Evolutionary conservation across 2,888 invertebrate genomes (phyloP).

Genomic region (Drosophila melanocephala): DNA sequence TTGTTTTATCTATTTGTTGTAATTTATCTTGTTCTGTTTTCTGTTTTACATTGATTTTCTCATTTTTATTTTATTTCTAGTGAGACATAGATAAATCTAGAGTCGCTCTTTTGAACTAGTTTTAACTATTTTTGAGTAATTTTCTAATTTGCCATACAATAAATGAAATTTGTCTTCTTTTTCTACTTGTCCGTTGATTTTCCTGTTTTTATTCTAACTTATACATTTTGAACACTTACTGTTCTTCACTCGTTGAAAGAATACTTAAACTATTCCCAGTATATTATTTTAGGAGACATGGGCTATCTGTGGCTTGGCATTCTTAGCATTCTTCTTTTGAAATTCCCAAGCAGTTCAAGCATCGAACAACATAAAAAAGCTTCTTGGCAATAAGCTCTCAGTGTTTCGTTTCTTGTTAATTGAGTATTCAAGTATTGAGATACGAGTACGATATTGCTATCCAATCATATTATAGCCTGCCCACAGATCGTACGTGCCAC

Average conservation of each 20-base stretch:
- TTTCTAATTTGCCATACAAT: neutral
- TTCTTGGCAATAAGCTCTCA: neutral
- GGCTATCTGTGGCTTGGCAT: neutral
- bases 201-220: neutral
- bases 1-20: neutral
- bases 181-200: neutral
- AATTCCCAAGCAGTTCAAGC: conserved; percentile 6
- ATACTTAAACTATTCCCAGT: neutral
- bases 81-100: too few relatives aligned
- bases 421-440: conserved; percentile 19
- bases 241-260: neutral
- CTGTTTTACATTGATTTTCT: neutral
- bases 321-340: neutral
- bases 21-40: neutral
- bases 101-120: neutral
- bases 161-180: too few relatives aligned
- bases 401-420: conserved; percentile 14
- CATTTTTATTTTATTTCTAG: neutral
- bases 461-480: conserved; percentile 27
- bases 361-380: neutral
- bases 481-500: conserved; percentile 62
- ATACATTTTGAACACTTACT: neutral
- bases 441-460: conserved; percentile 14
- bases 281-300: neutral
- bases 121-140: neutral